Conservation (phyloP, 2,888 invertebrate species). For the Drosophila mimica region DNA sequence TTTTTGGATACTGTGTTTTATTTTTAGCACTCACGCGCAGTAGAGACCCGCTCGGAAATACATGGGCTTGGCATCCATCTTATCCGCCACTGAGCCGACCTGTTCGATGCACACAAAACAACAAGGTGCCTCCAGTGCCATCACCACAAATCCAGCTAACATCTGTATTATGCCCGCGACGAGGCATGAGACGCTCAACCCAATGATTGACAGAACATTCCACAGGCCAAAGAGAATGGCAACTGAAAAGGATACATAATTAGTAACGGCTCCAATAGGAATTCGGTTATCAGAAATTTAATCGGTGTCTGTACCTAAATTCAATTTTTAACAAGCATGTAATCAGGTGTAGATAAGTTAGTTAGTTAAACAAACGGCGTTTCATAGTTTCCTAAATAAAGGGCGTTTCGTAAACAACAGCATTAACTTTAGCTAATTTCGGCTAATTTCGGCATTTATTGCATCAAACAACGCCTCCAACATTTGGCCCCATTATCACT, state of each 20-base stretch:
- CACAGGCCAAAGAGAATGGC: conserved; percentile 93
- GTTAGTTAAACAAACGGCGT: background rate
- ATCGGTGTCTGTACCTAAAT: background rate
- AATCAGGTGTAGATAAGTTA: background rate
- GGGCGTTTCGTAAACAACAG: conserved; percentile 14
- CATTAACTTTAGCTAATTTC: conserved; percentile 25
- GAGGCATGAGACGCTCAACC: conserved; percentile 88
- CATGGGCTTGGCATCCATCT: conserved; percentile 93
- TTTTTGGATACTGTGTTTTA: background rate
- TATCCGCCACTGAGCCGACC: conserved; percentile 93
- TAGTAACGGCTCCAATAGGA: background rate
- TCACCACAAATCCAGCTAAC: conserved; percentile 94
- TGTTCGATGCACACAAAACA: conserved; percentile 98
- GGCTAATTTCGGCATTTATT: conserved; percentile 7
- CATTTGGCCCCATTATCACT: conserved; percentile 33
- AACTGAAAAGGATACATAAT: conserved; percentile 86
- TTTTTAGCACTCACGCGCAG: conserved; percentile 90
- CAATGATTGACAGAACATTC: conserved; percentile 89
- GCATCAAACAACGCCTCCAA: conserved; percentile 36
- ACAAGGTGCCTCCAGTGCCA: conserved; percentile 97
- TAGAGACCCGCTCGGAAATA: conserved; percentile 96
- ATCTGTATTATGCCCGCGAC: conserved; percentile 94
- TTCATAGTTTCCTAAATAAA: background rate
- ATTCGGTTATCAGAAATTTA: background rate
- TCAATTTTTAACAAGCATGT: conserved; percentile 3